Conservation (phyloP, 2,113 vertebrate species). For the Ibidorhyncha struthersii region DNA sequence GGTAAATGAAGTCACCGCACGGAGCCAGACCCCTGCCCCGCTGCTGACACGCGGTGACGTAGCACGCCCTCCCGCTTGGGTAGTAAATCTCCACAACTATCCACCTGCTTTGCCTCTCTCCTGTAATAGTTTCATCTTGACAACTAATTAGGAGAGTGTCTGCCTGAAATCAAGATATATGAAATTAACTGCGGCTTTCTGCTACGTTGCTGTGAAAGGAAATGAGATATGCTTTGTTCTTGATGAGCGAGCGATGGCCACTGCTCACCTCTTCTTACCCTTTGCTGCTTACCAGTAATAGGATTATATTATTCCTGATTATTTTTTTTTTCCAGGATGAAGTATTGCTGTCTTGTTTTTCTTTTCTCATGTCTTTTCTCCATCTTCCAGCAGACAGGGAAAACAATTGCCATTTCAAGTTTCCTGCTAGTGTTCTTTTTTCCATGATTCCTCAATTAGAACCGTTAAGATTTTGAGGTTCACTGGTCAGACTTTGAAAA, state of each 20-base stretch:
- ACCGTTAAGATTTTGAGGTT: not conserved
- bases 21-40: not conserved
- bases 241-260: not conserved
- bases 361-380: not conserved
- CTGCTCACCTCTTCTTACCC: not conserved
- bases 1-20: rapidly evolving
- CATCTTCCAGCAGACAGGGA: not conserved
- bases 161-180: not conserved
- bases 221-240: not conserved
- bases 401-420: not conserved
- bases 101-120: not conserved
- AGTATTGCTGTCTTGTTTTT: not conserved
- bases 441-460: not conserved
- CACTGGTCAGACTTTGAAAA: not conserved
- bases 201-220: not conserved
- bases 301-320: not conserved
- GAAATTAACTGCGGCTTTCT: not conserved
- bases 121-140: not conserved
- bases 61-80: not conserved
- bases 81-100: rapidly evolving
- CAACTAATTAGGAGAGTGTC: not conserved
- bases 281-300: not conserved
- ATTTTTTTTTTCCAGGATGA: not conserved
- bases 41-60: rapidly evolving
- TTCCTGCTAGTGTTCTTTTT: not conserved